Evolutionary conservation across 2,888 invertebrate species (phyloP), one percentile per base, ranked within the genome.

Genomic region (Tanytarsus gracilentus): DNA sequence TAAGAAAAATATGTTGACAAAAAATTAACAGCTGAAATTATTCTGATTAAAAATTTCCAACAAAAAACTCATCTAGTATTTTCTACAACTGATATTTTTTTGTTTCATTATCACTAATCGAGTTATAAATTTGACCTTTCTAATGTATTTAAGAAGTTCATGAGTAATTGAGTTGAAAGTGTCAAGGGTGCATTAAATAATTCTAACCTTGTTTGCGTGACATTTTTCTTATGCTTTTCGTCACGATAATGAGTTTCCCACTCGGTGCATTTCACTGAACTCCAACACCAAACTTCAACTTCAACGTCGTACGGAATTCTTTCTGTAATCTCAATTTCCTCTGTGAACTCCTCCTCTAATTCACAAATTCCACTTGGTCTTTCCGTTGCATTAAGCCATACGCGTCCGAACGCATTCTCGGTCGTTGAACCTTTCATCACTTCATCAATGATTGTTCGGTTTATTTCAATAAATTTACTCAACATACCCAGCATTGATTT

Each of bases 261-360:
- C 30, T 60, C 60, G 4, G 50, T 50, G 26, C 60, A 60, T 18
- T 50, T 16, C 23, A 60, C 18, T 14, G 60, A 25, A n/a, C n/a
- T n/a, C 60, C 60, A 60, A 11, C 60, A 60, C 60, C 60, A 60
- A 3, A 25, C 50, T 26, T 60, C 60, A 7, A 60, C 60, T 36
- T 60, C 60, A 16, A 60, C 60, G 33, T 60, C 50, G 25, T 50
- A 39, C 6, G 60, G 60, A 5, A 36, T 50, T 7, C 36, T 21
- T 4, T 60, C 60, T 7, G 25, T 60, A 2, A 60, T 27, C 8
- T 40, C 16, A 5, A 60, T n/a, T 16, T 49, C 50, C 14, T 50
- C 60, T 4, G 29, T 36, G 16, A 36, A 60, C 21, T 27, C 48
- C 21, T 60, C 60, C 11, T 49, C 50, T 1, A 7, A 9, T 18